Conservation (phyloP, 2,888 invertebrate species). For the Dexiosoma caninum region DNA sequence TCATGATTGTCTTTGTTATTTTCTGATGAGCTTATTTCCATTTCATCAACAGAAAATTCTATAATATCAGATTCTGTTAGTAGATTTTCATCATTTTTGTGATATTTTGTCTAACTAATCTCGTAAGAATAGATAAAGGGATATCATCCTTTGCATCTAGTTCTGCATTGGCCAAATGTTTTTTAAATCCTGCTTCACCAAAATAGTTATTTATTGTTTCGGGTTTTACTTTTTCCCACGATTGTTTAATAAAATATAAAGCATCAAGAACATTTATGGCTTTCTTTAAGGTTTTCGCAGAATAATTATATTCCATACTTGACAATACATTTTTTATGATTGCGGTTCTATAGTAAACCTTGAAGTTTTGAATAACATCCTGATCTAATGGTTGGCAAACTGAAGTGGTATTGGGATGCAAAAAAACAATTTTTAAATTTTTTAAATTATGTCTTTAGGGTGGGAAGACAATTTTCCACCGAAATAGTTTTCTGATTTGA, state of each 20-base stretch:
- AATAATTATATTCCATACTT: background rate
- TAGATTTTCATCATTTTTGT: too few relatives aligned
- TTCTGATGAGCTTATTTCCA: too few relatives aligned
- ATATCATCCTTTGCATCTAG: too few relatives aligned
- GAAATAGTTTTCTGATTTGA: too few relatives aligned
- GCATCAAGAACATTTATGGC: too few relatives aligned
- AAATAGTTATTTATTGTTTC: conserved; percentile 49
- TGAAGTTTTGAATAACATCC: conserved; percentile 50
- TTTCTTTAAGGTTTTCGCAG: too few relatives aligned
- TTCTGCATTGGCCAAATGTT: too few relatives aligned
- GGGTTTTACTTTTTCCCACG: conserved; percentile 42
- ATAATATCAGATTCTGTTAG: too few relatives aligned
- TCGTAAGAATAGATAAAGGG: too few relatives aligned
- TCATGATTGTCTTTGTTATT: background rate
- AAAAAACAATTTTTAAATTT: conserved; percentile 33
- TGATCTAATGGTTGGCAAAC: conserved; percentile 57
- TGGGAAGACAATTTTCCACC: conserved; percentile 3
- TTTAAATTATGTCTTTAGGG: conserved; percentile 25
- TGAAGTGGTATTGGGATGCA: conserved; percentile 45
- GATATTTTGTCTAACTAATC: too few relatives aligned
- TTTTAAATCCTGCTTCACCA: conserved; percentile 6
- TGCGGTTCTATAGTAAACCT: conserved; percentile 12
- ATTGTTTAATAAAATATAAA: conserved; percentile 43
- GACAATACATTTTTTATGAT: background rate
- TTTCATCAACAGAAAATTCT: too few relatives aligned